These are phyloP conservation scores for Diadema setosum DNA, from an alignment of 35 echinoderm and acorn worm genomes.

Conservation along the genomic window DNA sequence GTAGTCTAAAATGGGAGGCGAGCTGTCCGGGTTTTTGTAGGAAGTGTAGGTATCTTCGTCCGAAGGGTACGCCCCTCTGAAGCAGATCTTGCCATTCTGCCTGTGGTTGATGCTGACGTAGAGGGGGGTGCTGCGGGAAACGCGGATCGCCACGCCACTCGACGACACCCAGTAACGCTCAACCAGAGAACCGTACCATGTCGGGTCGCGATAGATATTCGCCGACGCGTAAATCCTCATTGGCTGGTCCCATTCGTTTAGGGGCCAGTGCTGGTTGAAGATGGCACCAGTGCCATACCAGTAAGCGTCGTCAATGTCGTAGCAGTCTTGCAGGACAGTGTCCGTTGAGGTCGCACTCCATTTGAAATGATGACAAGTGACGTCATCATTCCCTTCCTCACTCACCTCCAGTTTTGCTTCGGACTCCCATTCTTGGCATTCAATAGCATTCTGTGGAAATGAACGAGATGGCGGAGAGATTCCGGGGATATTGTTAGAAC, in stretches of 20 bases:
- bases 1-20: slow-evolving; percentile 39
- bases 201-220: slow-evolving; percentile 20
- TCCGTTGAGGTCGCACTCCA: slow-evolving; percentile 23
- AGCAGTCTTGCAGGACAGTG: slow-evolving; percentile 39
- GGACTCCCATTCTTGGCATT: not conserved
- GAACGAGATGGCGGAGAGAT: no score
- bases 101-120: slow-evolving; percentile 51
- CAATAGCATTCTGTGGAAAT: no score
- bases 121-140: slow-evolving; percentile 41
- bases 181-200: slow-evolving; percentile 55
- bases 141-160: slow-evolving; percentile 37
- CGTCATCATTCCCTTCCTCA: not conserved
- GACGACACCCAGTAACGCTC: slow-evolving; percentile 74
- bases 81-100: not conserved
- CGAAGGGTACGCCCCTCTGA: not conserved
- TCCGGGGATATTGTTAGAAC: no score
- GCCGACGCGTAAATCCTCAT: slow-evolving; percentile 56
- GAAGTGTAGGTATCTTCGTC: slow-evolving; percentile 4
- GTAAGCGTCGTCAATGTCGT: slow-evolving; percentile 37
- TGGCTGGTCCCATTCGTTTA: slow-evolving; percentile 53
- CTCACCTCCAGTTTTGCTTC: slow-evolving; percentile 1
- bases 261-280: slow-evolving; percentile 60
- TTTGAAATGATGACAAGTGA: slow-evolving; percentile 38
- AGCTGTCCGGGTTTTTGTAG: not conserved
- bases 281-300: slow-evolving; percentile 74